Percentiles rank a stretch among this genome's conserved stretches.
Conservation (phyloP, 1,140 invertebrate species). For the Caenorhabditis tropicalis region DNA sequence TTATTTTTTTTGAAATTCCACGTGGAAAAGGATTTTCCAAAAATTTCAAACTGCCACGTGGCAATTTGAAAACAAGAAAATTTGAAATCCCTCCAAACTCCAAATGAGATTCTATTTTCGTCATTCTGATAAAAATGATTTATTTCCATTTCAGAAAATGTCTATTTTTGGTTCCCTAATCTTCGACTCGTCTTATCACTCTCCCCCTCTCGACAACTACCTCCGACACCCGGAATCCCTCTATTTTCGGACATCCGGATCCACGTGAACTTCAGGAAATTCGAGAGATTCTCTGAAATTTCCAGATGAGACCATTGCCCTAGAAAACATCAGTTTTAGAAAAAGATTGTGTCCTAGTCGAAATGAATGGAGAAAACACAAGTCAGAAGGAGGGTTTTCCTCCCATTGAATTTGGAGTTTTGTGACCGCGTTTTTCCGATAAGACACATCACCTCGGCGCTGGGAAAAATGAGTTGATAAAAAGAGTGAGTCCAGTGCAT, state of each 20-base stretch:
- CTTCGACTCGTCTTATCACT: no score
- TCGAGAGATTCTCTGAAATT: no score
- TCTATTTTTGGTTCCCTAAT: not conserved
- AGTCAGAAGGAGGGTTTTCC: slow-evolving; percentile 3
- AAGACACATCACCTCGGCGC: slow-evolving; percentile 2
- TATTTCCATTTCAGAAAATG: not conserved
- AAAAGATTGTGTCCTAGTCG: not conserved
- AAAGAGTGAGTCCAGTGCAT: not conserved
- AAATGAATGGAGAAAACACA: no score
- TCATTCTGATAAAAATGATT: no score
- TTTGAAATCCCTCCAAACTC: no score
- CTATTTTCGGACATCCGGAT: not conserved
- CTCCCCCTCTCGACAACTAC: not conserved
- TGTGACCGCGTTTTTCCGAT: not conserved
- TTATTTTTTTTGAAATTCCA: no score
- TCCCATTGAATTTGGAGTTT: not conserved
- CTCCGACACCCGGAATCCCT: not conserved
- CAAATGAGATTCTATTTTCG: no score
- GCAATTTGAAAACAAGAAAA: no score
- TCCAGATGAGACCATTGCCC: no score
- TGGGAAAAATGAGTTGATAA: not conserved
- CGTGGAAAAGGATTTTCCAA: no score
- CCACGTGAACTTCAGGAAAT: no score
- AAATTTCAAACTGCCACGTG: no score
- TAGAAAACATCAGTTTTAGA: not conserved